Conservation (phyloP, 2,113 vertebrate species). For the Columba livia region DNA sequence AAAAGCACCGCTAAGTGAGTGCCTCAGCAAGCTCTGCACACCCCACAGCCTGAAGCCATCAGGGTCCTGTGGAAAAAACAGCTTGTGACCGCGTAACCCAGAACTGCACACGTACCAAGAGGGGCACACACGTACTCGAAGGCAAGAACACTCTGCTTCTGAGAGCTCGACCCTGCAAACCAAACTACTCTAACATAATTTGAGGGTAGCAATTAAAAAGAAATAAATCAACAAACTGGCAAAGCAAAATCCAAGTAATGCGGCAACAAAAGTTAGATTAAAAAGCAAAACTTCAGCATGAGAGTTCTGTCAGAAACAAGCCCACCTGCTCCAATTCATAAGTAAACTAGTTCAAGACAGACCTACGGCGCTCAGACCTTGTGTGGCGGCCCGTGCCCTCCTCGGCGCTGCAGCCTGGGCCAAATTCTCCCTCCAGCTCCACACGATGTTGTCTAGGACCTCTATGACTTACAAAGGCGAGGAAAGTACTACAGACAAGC, state of each 20-base stretch:
- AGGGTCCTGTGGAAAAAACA: background rate
- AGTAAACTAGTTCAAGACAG: background rate
- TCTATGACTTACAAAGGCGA: background rate
- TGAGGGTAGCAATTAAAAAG: background rate
- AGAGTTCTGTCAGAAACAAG: background rate
- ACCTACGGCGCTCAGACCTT: fast-evolving
- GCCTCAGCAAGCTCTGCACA: background rate
- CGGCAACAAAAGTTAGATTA: background rate
- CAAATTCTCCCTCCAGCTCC: background rate
- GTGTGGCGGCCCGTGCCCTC: fast-evolving
- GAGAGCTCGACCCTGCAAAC: fast-evolving
- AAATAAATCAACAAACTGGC: background rate
- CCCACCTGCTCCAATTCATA: background rate
- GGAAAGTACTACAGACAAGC: background rate
- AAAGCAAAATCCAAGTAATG: background rate
- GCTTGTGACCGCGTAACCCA: background rate
- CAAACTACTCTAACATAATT: background rate
- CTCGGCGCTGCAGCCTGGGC: fast-evolving
- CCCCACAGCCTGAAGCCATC: background rate
- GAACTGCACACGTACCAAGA: fast-evolving
- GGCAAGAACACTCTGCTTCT: background rate
- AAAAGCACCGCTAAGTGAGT: background rate
- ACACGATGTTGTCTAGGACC: background rate
- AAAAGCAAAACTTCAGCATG: background rate
- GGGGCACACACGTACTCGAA: fast-evolving